phyloP scores from a whole-genome alignment of 2,797 vertebrate genomes.

The Anolis apletophallus region DNA sequence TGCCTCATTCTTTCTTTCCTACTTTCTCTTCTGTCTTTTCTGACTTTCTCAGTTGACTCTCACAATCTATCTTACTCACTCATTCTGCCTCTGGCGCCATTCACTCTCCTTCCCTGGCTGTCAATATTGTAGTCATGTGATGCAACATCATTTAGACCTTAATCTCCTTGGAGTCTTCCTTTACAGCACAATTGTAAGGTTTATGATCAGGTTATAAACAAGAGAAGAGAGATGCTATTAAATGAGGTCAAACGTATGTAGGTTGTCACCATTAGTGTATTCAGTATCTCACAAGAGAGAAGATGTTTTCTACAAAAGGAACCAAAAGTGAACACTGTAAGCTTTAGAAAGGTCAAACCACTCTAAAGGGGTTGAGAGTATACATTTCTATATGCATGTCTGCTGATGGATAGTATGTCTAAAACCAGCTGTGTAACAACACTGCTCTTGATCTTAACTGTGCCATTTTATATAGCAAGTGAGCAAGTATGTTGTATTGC shows the following conservation, averaged over 20 bases:
- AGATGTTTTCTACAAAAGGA: conserved; percentile 59
- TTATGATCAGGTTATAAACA: conserved; percentile 74
- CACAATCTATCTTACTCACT: background rate
- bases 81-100: background rate
- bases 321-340: conserved; percentile 44
- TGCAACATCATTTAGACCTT: conserved; percentile 51
- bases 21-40: background rate
- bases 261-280: conserved; percentile 63
- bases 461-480: background rate
- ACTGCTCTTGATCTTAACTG: background rate
- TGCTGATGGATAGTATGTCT: background rate
- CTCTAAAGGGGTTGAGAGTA: background rate
- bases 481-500: background rate
- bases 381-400: background rate
- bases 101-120: background rate
- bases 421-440: background rate
- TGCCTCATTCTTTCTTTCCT: background rate
- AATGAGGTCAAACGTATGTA: conserved; percentile 67
- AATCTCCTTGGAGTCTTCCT: conserved; percentile 63
- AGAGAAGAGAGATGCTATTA: conserved; percentile 67
- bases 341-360: conserved; percentile 24
- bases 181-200: conserved; percentile 65
- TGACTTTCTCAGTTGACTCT: background rate
- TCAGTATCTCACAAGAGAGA: conserved; percentile 52
- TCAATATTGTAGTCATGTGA: conserved; percentile 14